Conservation (phyloP, 37 sponge, comb jelly and placozoan genomes). For the Mnemiopsis leidyi region DNA sequence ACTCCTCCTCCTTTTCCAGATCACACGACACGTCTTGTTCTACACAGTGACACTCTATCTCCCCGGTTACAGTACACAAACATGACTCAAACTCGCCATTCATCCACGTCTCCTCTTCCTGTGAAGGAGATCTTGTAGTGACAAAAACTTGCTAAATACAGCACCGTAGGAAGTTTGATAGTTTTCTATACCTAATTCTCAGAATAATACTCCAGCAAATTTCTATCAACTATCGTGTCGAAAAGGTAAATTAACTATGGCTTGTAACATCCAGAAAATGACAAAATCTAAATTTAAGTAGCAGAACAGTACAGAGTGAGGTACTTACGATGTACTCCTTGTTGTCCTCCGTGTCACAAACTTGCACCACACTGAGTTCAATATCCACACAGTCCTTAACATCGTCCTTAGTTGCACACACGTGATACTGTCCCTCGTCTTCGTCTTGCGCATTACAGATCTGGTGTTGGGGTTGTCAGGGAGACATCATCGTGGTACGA, state of each 20-base stretch:
- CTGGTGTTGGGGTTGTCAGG: too few species aligned
- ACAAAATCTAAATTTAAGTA: too few species aligned
- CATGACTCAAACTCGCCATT: neutral
- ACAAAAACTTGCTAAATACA: too few species aligned
- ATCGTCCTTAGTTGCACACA: slow-evolving; percentile 28
- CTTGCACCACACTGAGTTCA: neutral
- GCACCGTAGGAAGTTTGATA: too few species aligned
- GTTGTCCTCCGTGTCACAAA: slow-evolving; percentile 24
- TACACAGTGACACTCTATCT: neutral
- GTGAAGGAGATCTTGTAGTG: too few species aligned
- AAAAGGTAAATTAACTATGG: too few species aligned
- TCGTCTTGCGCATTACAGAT: neutral
- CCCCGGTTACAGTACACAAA: neutral
- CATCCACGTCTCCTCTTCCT: neutral
- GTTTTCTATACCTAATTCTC: too few species aligned
- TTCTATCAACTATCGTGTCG: too few species aligned
- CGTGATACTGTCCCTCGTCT: slow-evolving; percentile 54
- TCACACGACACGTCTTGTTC: neutral
- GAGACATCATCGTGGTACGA: too few species aligned
- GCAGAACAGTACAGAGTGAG: too few species aligned
- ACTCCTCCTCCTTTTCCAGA: neutral
- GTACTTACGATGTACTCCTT: neutral
- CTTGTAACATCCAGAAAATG: too few species aligned
- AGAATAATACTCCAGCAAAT: too few species aligned
- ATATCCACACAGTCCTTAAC: slow-evolving; percentile 26